These are phyloP conservation scores for Coelopa frigida DNA, from an alignment of 1,140 invertebrate species.

Conservation along the genomic window DNA sequence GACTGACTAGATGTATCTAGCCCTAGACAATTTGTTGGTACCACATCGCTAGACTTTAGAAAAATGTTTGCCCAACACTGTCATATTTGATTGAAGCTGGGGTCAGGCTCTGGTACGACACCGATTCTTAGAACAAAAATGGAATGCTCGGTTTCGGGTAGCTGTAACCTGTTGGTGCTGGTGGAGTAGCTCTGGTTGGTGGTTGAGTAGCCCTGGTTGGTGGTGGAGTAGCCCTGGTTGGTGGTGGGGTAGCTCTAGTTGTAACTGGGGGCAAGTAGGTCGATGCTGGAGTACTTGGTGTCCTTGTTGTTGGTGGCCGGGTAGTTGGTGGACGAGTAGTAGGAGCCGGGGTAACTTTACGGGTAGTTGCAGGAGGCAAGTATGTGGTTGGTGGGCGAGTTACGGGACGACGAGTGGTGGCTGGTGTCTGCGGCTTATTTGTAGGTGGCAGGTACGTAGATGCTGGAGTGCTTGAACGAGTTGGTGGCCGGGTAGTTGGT, in stretches of 20 bases:
- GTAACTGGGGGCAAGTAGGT: slow-evolving; percentile 13
- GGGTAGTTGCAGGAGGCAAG: slow-evolving; percentile 7
- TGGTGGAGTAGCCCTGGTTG: slow-evolving; percentile 23
- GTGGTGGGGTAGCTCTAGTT: slow-evolving; percentile 24
- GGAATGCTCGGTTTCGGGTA: slow-evolving; percentile 46
- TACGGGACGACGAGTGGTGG: slow-evolving; percentile 15
- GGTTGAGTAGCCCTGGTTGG: slow-evolving; percentile 24
- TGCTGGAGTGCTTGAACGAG: slow-evolving; percentile 6
- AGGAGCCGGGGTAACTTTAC: background rate
- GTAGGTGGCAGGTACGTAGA: slow-evolving; percentile 18
- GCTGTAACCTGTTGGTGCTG: slow-evolving; percentile 42
- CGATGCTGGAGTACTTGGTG: slow-evolving; percentile 12
- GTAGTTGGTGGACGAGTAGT: slow-evolving; percentile 6
- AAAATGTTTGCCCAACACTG: slow-evolving; percentile 9
- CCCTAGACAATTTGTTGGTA: slow-evolving; percentile 37
- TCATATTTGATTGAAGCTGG: too few species aligned
- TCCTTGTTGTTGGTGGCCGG: background rate
- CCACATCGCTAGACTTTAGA: slow-evolving; percentile 30
- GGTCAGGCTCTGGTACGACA: too few species aligned
- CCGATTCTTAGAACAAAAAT: slow-evolving; percentile 38
- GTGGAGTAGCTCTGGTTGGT: slow-evolving; percentile 22
- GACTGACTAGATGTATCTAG: slow-evolving; percentile 44
- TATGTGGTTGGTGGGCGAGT: slow-evolving; percentile 21
- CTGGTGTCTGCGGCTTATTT: slow-evolving; percentile 15
- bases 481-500: slow-evolving; percentile 17